phyloP scores from a whole-genome alignment of 2,797 vertebrate species.

The Propithecus perrieri region DNA sequence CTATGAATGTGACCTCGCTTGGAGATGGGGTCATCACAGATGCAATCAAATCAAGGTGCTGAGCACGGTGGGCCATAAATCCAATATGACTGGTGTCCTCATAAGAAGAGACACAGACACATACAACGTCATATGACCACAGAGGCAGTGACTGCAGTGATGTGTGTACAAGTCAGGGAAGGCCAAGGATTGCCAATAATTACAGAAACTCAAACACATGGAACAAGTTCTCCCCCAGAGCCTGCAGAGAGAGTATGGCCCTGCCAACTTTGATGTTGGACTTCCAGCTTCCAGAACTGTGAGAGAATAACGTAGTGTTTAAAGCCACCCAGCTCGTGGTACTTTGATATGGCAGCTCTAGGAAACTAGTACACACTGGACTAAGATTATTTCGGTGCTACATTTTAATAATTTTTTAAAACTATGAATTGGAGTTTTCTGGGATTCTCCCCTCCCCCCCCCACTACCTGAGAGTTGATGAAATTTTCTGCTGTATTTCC shows the following conservation, averaged over 20 bases:
- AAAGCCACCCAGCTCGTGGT: not conserved
- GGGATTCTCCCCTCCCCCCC: not conserved
- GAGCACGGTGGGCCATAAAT: not conserved
- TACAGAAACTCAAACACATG: not conserved
- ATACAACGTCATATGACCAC: not conserved
- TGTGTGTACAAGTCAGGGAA: not conserved
- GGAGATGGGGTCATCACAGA: not conserved
- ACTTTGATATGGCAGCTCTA: not conserved
- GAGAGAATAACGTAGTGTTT: not conserved
- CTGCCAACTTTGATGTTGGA: not conserved
- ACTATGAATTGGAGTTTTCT: not conserved
- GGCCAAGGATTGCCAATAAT: not conserved
- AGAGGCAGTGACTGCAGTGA: not conserved
- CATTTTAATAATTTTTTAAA: not conserved
- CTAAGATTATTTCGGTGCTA: not conserved
- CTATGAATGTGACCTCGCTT: not conserved
- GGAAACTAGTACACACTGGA: not conserved
- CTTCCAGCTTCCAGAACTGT: not conserved
- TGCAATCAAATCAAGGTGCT: not conserved
- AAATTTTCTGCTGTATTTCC: not conserved
- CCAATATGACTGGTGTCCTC: not conserved
- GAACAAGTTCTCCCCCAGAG: not conserved
- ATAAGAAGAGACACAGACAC: not conserved
- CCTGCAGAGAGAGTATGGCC: not conserved
- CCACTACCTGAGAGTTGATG: not conserved